Evolutionary conservation across 2,888 invertebrate genomes (phyloP).

Genomic region (Limulus polyphemus): DNA sequence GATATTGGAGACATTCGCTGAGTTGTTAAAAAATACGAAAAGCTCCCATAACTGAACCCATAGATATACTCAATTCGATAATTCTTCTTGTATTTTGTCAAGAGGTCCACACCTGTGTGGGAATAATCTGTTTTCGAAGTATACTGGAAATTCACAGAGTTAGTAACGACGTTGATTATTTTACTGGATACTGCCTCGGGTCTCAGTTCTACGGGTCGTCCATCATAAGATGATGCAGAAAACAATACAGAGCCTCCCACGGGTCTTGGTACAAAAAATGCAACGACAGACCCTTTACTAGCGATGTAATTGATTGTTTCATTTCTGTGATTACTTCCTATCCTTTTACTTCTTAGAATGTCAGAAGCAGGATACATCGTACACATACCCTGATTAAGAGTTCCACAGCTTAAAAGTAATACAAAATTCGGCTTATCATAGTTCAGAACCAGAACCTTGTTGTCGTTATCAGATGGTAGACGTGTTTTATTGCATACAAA

Average conservation of each 20-base stretch:
- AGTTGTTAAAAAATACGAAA: conserved; percentile 32
- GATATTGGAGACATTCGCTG: conserved; percentile 26
- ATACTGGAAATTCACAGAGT: not conserved
- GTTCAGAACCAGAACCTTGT: conserved; percentile 9
- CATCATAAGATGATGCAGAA: conserved; percentile 1
- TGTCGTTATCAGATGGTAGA: conserved; percentile 9
- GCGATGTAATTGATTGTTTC: conserved; percentile 6
- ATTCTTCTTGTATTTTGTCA: not conserved
- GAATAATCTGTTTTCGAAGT: not conserved
- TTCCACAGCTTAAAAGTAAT: conserved; percentile 16
- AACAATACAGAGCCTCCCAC: not conserved
- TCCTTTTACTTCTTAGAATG: not conserved
- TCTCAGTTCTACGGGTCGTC: not conserved
- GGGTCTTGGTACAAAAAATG: not conserved
- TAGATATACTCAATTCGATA: conserved; percentile 31
- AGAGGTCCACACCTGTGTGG: not conserved
- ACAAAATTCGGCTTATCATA: not conserved
- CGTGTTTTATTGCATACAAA: conserved; percentile 6
- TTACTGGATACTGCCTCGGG: not conserved
- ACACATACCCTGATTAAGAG: conserved; percentile 22
- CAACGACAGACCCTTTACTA: conserved; percentile 3
- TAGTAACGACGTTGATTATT: not conserved
- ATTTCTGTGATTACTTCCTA: not conserved
- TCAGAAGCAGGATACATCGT: conserved; percentile 4
- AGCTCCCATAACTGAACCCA: conserved; percentile 30